These are phyloP conservation scores for Rhizoglyphus robini DNA, from an alignment of 1,140 invertebrate species.

Conservation along the genomic window DNA sequence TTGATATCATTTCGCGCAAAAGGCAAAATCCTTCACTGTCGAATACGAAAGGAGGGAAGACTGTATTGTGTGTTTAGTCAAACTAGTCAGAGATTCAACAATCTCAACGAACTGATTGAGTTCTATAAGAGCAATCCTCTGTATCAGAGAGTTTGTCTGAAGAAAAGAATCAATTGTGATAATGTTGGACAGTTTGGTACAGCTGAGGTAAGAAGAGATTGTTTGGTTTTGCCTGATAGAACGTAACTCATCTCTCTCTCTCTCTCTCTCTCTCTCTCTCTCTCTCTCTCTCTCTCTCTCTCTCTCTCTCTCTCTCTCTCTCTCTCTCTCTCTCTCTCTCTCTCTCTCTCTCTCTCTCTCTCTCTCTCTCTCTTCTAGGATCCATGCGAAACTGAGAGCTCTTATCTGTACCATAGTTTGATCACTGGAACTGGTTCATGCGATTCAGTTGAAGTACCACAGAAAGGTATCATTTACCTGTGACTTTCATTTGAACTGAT, in stretches of 20 bases:
- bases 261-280: too few relatives aligned
- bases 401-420: neutral
- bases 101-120: conserved; percentile 72
- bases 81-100: conserved; percentile 64
- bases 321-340: too few relatives aligned
- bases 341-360: too few relatives aligned
- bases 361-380: too few relatives aligned
- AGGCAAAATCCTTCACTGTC: conserved; percentile 70
- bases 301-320: too few relatives aligned
- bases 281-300: too few relatives aligned
- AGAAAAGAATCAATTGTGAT: conserved; percentile 69
- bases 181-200: conserved; percentile 28
- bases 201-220: too few relatives aligned
- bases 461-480: neutral
- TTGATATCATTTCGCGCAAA: conserved; percentile 65
- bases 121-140: conserved; percentile 81
- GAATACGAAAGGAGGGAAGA: conserved; percentile 76
- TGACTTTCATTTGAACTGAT: too few relatives aligned
- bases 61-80: conserved; percentile 75
- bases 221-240: too few relatives aligned
- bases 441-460: too few relatives aligned
- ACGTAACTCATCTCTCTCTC: too few relatives aligned
- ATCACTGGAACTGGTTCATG: neutral
- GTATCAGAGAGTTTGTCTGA: conserved; percentile 73
- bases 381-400: neutral